These are phyloP conservation scores for Neoitamus cyanurus DNA, from an alignment of 2,888 invertebrate species.

Conservation along the genomic window DNA sequence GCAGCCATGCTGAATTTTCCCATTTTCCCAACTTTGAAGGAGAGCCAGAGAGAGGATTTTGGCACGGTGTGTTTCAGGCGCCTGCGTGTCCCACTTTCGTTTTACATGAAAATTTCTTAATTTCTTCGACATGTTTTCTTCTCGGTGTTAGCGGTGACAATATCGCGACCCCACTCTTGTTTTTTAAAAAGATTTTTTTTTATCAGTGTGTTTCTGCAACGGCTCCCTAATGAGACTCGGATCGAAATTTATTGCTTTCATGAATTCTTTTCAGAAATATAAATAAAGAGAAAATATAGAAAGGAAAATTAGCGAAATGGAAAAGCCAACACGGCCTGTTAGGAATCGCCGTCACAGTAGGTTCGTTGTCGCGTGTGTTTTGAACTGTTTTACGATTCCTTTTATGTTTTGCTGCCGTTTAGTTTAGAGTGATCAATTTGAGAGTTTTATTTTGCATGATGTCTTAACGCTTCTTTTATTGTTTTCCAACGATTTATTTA, in stretches of 20 bases:
- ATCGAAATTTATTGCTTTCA: slow-evolving; percentile 27
- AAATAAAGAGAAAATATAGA: slow-evolving; percentile 20
- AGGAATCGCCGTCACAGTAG: slow-evolving; percentile 79
- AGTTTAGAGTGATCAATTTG: background rate
- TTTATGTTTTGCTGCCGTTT: slow-evolving; percentile 25
- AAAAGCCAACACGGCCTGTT: slow-evolving; percentile 72
- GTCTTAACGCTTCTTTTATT: background rate
- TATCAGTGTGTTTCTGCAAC: slow-evolving; percentile 3
- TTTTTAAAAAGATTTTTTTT: slow-evolving; percentile 18
- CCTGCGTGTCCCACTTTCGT: slow-evolving; percentile 28
- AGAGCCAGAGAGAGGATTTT: background rate
- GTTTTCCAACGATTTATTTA: background rate
- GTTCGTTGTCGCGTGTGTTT: slow-evolving; percentile 66
- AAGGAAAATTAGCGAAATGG: slow-evolving; percentile 49
- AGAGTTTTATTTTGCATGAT: background rate
- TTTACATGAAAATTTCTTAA: background rate
- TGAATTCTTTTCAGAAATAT: slow-evolving; percentile 32
- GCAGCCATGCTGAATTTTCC: slow-evolving; percentile 32
- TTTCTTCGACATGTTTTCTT: slow-evolving; percentile 12
- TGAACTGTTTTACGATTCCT: slow-evolving; percentile 52
- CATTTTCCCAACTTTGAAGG: background rate
- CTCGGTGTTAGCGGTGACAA: background rate
- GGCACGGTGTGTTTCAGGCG: background rate
- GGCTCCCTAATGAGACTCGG: slow-evolving; percentile 10
- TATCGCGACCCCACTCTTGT: background rate